A percentile compares a stretch with the other conserved stretches of the same genome.
These are phyloP conservation scores for Amphiprion percula DNA, from an alignment of 2,113 vertebrate species.

Conservation along the genomic window DNA sequence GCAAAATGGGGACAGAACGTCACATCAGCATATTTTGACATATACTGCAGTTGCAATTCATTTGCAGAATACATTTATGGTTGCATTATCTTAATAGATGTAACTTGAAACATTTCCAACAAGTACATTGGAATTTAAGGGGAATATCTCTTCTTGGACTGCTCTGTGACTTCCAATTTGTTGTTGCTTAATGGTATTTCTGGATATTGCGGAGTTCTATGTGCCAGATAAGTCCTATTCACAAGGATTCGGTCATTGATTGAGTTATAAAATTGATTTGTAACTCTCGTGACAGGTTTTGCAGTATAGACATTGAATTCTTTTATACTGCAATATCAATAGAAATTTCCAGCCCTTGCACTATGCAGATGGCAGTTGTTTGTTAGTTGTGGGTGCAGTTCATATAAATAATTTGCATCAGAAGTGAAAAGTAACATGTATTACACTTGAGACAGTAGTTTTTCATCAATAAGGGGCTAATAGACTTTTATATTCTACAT, in stretches of 20 bases:
- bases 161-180: constrained; percentile 33
- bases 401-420: constrained; percentile 22
- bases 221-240: constrained; percentile 61
- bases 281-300: constrained; percentile 46
- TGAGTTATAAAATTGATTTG: constrained; percentile 64
- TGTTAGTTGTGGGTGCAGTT: constrained; percentile 10
- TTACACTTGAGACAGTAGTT: constrained; percentile 15
- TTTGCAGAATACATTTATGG: constrained; percentile 42
- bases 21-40: constrained; percentile 42
- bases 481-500: constrained; percentile 39
- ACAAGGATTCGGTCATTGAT: constrained; percentile 64
- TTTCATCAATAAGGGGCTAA: constrained; percentile 24
- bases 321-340: constrained; percentile 51
- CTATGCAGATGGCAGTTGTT: constrained; percentile 1
- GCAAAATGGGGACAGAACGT: constrained; percentile 27
- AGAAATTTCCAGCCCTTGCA: constrained; percentile 7
- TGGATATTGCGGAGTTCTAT: constrained; percentile 41
- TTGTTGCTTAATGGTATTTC: constrained; percentile 63
- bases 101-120: constrained; percentile 51
- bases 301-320: constrained; percentile 48
- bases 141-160: constrained; percentile 42
- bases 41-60: constrained; percentile 6
- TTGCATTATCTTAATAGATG: constrained; percentile 52
- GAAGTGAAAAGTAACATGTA: constrained; percentile 9
- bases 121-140: constrained; percentile 22